Evolutionary conservation across 1,140 invertebrate genomes (phyloP), one percentile per base, ranked within the genome.

Genomic region (Dendroctonus valens): DNA sequence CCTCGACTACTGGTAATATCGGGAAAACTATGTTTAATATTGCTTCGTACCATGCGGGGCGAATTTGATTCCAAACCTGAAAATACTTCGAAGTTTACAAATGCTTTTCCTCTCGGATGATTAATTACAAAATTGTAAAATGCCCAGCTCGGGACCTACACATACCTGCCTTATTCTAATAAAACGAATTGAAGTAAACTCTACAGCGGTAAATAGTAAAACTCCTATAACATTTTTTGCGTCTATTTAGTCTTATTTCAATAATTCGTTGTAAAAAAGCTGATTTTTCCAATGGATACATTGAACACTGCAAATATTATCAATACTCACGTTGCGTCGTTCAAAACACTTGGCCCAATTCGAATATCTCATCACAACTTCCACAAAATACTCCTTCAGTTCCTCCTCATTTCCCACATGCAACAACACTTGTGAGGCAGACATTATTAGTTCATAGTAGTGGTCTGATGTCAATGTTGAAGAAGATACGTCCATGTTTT

Each of bases 31-130:
- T 81, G 15, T 83, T 82, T 62, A 91, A 74, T 9, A 91, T 78
- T 5, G 87, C 87, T 61, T 89, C 84, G 53, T 89, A 77, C 89
- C 89, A 92, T 0, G 89, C 82, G 38, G 89, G 88, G 38, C 87
- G 81, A 40, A 86, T 83, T 73, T 90, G 87, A 78, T 90, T 90
- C 90, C 90, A 92, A 2, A 92, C 83, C 87, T 75, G 49, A 53
- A 69, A 71, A 15, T 15, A n/a, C 11, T 26, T 26, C 26, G 26
- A 26, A 26, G 26, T 26, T 26, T 26, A 26, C 26, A 26, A 26
- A 26, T 26, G 26, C 26, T 26, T 26, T 26, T 3, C 1, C 26
- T 26, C 26, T 26, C 26, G 26, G 26, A 26, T 26, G 26, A 26
- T 26, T 26, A 26, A 26, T 26, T 26, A 26, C 1, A 26, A 26